Evolutionary conservation across 2,888 invertebrate species (phyloP).

Genomic region (Biston stratarius): DNA sequence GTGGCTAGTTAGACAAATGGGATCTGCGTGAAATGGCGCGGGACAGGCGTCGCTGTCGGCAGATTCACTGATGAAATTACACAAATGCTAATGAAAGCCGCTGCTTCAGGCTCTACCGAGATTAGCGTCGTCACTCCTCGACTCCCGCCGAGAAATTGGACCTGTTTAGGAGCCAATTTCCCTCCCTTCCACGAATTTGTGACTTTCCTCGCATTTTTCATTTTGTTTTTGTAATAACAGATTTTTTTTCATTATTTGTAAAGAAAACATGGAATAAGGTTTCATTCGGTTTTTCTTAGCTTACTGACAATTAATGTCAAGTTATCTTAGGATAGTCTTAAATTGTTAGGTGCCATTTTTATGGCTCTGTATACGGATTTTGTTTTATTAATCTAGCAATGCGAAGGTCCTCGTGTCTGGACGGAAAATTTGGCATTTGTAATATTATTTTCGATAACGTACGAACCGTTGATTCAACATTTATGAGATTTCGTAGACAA

Average conservation of each 20-base stretch:
- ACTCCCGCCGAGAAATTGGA: conserved; percentile 49
- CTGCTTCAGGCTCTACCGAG: conserved; percentile 65
- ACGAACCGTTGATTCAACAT: too few relatives aligned
- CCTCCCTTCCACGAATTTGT: conserved; percentile 53
- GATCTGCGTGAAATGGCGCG: conserved; percentile 67
- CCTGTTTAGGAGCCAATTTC: conserved; percentile 34
- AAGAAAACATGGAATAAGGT: conserved; percentile 10
- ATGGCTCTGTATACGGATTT: not conserved
- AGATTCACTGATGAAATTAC: conserved; percentile 77
- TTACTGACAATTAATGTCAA: conserved; percentile 10
- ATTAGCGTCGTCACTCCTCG: conserved; percentile 73
- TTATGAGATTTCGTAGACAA: too few relatives aligned
- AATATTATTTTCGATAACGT: too few relatives aligned
- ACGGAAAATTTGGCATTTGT: too few relatives aligned
- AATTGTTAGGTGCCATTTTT: not conserved
- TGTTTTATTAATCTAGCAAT: not conserved
- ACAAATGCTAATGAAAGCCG: conserved; percentile 80
- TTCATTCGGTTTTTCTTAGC: not conserved
- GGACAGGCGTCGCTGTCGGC: conserved; percentile 49
- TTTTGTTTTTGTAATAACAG: conserved; percentile 34
- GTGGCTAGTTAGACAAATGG: conserved; percentile 61
- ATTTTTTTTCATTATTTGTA: conserved; percentile 18
- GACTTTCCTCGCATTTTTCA: conserved; percentile 39
- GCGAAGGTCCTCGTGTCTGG: too few relatives aligned
- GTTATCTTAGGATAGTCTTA: not conserved